Conservation (phyloP, 2,113 vertebrate genomes). For the Natator depressus region DNA sequence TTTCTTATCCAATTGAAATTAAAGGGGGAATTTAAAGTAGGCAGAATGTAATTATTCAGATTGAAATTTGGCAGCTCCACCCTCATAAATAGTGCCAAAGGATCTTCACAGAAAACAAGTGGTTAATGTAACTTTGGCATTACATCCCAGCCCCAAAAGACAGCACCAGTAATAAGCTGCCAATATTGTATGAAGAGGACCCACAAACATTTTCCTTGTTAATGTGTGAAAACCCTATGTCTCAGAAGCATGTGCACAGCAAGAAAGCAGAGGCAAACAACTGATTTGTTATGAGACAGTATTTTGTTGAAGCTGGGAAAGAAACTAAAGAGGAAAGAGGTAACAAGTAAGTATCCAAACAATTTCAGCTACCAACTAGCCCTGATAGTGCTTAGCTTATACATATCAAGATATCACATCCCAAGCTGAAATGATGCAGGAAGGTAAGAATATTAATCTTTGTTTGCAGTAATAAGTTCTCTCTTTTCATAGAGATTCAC, state of each 20-base stretch:
- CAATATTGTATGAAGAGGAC: neutral
- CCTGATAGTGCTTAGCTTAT: neutral
- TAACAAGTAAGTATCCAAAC: neutral
- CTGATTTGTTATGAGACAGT: too few species aligned
- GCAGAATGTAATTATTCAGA: neutral
- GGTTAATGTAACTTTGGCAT: neutral
- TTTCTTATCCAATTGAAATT: neutral
- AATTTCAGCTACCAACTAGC: neutral
- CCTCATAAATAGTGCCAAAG: neutral
- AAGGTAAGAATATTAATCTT: neutral
- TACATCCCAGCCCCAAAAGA: neutral
- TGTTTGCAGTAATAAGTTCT: neutral
- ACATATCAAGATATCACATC: neutral
- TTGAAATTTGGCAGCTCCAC: neutral
- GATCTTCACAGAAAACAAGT: neutral
- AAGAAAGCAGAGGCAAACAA: neutral
- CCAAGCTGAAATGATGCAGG: neutral
- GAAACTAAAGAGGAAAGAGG: neutral
- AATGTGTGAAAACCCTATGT: accelerated
- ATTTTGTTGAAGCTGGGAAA: too few species aligned
- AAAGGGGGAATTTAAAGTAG: neutral
- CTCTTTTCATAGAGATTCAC: neutral
- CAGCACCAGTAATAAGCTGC: neutral
- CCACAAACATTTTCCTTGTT: neutral
- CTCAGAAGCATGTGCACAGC: neutral